Evolutionary conservation across 2,888 invertebrate genomes (phyloP), one percentile per base, ranked within the genome.

Genomic region (Nectonema munidae): DNA sequence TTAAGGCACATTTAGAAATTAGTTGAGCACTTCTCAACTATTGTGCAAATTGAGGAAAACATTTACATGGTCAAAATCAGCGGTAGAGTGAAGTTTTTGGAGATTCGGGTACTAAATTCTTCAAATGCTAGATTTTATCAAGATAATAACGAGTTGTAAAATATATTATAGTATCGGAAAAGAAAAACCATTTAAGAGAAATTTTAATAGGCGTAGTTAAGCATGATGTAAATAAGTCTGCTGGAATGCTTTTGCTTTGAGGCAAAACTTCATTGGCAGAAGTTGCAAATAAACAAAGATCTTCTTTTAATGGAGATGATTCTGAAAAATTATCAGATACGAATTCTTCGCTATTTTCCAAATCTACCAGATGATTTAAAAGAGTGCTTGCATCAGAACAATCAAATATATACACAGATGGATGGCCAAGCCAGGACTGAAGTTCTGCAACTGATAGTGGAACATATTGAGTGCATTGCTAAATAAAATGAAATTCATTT

Each of bases 341-440:
- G n/a, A n/a, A n/a, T n/a, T 32, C 9, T 9, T 11, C n/a, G 25
- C 9, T 25, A n/a, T 9, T n/a, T 9, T 14, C 79, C 59, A 77
- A 81, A 46, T 68, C 66, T 50, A 69, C 52, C 45, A 61, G 61
- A 13, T 53, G 52, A 46, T 83, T 75, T 33, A 95, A 68, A 48
- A 95, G 79, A 47, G 79, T 71, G 42, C 86, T 95, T 11, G 95
- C 89, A 61, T 79, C 83, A 40, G 83, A 81, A 59, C 89, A 95
- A 58, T 95, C 95, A 57, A 83, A 95, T 16, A 99, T 86, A 59
- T 86, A 99, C 44, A 99, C 81, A 38, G 86, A 86, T 0, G 95
- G 95, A 41, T 77, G 71, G 39, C 83, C 83, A 83, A 99, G 83
- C 95, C 95, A 99, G 33, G 72, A 70, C 63, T 95, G 89, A 42